Base-by-base conservation (phyloP, 2,797 vertebrate genomes). In the Xiphorhynchus erythropygius region DNA sequence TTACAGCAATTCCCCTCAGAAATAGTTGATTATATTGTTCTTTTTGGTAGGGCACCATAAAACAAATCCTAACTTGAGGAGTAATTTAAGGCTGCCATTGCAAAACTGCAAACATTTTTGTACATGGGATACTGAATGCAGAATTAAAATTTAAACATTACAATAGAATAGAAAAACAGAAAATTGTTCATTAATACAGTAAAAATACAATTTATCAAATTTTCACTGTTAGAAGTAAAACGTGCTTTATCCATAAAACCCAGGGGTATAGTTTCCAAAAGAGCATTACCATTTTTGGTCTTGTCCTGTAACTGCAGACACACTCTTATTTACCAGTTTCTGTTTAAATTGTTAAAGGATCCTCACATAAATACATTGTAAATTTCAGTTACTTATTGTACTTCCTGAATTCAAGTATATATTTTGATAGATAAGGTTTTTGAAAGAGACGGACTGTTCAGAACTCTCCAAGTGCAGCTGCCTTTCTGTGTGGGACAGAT, bases 71-170 rank as follows among this genome's bases (percentile, higher is more conserved):
- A 74, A n/a, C 39, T 46, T 59, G 67, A 89, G 74, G 18, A 81
- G n/a, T 33, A 87, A 84, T 12, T 79, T 59, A 62, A 79, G 11
- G 6, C 5, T 70, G 19, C 30, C 67, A 68, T 10, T 64, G 13
- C 2, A 62, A 91, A 93, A 60, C 13, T 65, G 6, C 49, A 63
- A 74, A 35, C 9, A n/a, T 50, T 65, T 67, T 56, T 76, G 3
- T 25, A 79, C 0, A 0, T 3, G 64, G 57, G 14, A 81, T 7
- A 57, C 1, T 35, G 25, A 89, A 89, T 35, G 62, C 1, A 46
- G 55, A 84, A 87, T 18, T 78, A 49, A 67, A 79, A 67, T 2
- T 37, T 27, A 87, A 70, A 35, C 41, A 74, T 18, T 53, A 42
- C 6, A 70, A 50, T 1, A 30, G 8, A 68, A 50, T 1, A 30